phyloP scores from a whole-genome alignment of 1,140 invertebrate species.

The Oedothorax gibbosus region DNA sequence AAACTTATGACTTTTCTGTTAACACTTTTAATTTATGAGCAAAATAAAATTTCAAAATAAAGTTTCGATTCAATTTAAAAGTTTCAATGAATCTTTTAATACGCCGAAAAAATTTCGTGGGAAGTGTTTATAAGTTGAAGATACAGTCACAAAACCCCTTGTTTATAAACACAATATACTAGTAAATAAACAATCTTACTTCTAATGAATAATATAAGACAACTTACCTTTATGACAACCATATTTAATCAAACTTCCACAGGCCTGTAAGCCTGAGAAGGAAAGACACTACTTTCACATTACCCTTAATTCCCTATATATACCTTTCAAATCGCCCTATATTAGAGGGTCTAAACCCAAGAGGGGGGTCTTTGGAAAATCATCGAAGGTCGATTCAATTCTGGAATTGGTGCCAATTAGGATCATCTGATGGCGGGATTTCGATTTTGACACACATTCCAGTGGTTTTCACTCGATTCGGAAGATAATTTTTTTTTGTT shows the following conservation, averaged over 20 bases:
- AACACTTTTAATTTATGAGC: no score
- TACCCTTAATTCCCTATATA: conserved; percentile 11
- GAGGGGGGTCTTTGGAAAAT: background rate
- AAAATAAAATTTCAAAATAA: no score
- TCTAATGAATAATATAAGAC: background rate
- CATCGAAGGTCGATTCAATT: background rate
- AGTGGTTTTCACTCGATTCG: no score
- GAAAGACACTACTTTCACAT: background rate
- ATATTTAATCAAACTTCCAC: conserved; percentile 18
- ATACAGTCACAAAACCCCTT: no score
- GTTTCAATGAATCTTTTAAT: no score
- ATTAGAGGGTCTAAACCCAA: background rate
- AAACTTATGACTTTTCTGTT: no score
- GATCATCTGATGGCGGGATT: conserved; percentile 7
- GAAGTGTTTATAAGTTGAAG: no score
- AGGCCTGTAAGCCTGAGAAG: conserved; percentile 51
- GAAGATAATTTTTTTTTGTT: background rate
- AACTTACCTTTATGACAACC: conserved; percentile 25
- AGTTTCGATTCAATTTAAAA: no score
- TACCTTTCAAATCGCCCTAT: conserved; percentile 5
- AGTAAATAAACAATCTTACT: no score
- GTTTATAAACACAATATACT: no score
- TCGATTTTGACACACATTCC: conserved; percentile 46
- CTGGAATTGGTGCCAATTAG: conserved; percentile 44
- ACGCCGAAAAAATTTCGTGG: no score